A percentile compares a stretch with the other conserved stretches of the same genome.
phyloP scores from a whole-genome alignment of 2,888 invertebrate species.

The Seira musarum region DNA sequence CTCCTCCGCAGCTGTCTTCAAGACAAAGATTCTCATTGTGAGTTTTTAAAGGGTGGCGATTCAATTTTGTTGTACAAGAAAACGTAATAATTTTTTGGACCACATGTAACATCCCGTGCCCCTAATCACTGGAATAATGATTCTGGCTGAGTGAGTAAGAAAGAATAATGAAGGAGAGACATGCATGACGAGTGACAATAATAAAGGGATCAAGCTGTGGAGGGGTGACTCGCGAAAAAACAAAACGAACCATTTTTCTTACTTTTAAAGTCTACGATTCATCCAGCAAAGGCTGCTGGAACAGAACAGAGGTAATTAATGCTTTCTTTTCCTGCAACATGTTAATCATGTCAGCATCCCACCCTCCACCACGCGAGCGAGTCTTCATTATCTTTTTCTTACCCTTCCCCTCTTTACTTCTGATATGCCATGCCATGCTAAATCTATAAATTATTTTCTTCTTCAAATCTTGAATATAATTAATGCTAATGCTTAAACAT shows the following conservation, averaged over 20 bases:
- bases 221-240: slow-evolving; percentile 8
- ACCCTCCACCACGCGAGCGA: slow-evolving; percentile 6
- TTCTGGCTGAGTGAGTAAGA: neutral
- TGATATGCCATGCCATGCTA: neutral
- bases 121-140: neutral
- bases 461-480: no score
- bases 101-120: neutral
- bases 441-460: slow-evolving; percentile 1
- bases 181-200: slow-evolving; percentile 27
- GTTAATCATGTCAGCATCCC: slow-evolving; percentile 29
- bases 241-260: slow-evolving; percentile 11
- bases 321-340: slow-evolving; percentile 1
- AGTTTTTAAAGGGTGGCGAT: neutral
- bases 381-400: slow-evolving; percentile 28
- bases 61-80: neutral
- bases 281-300: slow-evolving; percentile 29
- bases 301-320: neutral
- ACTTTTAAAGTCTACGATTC: neutral
- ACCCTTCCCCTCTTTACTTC: neutral
- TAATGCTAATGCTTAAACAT: no score
- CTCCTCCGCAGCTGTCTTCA: slow-evolving; percentile 3
- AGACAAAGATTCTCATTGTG: neutral
- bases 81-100: neutral
- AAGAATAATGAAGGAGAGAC: slow-evolving; percentile 25
- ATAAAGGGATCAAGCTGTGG: slow-evolving; percentile 7